Evolutionary conservation across 2,888 invertebrate species (phyloP).

Genomic region (Limnephilus marmoratus): DNA sequence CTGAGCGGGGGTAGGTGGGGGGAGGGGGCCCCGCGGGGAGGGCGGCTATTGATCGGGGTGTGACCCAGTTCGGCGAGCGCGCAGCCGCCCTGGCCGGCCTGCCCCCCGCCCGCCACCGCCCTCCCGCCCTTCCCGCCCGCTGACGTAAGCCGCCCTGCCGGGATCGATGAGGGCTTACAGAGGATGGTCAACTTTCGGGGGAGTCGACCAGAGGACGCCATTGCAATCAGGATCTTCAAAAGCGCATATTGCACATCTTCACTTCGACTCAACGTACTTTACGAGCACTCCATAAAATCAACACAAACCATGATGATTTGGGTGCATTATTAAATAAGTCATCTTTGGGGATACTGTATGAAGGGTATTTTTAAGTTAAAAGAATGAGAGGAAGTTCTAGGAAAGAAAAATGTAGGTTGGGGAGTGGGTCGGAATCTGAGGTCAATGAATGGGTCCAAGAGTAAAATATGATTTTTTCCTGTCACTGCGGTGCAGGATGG

Average conservation of each 20-base stretch:
- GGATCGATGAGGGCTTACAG: slow-evolving; percentile 44
- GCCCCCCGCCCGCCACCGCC: slow-evolving; percentile 30
- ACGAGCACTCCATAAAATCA: not conserved
- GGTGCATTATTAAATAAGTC: too few relatives aligned
- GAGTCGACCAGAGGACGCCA: not conserved
- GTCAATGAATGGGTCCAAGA: too few relatives aligned
- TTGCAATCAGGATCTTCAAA: not conserved
- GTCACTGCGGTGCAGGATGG: too few relatives aligned
- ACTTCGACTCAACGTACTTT: not conserved
- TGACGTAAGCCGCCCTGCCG: slow-evolving; percentile 60
- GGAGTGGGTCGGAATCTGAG: too few relatives aligned
- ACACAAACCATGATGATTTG: too few relatives aligned
- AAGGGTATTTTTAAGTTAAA: too few relatives aligned
- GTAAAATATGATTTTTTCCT: too few relatives aligned
- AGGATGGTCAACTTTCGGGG: slow-evolving; percentile 19
- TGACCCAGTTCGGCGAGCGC: slow-evolving; percentile 62
- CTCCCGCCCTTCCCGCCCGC: slow-evolving; percentile 39
- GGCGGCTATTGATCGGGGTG: slow-evolving; percentile 64
- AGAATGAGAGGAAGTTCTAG: too few relatives aligned
- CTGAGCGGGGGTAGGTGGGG: slow-evolving; percentile 62
- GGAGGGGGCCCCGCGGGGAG: slow-evolving; percentile 64
- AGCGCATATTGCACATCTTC: not conserved
- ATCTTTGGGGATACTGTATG: too few relatives aligned
- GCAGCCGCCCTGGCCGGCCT: slow-evolving; percentile 54
- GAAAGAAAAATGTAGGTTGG: too few relatives aligned